Conservation (phyloP, 2,888 invertebrate genomes). For the Meteorus cinctellus region DNA sequence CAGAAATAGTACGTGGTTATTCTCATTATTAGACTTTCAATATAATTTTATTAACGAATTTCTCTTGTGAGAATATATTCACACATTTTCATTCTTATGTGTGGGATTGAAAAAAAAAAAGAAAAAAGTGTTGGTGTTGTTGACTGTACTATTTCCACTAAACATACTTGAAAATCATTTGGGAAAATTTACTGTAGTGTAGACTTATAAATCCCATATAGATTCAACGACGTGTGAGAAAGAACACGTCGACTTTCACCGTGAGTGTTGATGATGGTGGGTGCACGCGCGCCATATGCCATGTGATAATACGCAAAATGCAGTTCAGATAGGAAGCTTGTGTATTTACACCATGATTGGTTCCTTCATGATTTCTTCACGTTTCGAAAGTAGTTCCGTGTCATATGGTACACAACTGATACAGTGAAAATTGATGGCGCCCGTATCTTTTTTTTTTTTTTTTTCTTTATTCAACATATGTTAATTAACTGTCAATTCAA, state of each 20-base stretch:
- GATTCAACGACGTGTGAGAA: constrained; percentile 30
- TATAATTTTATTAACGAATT: constrained; percentile 61
- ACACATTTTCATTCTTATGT: constrained; percentile 2
- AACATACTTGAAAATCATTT: constrained; percentile 12
- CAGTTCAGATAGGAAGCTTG: constrained; percentile 31
- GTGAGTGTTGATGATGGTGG: neutral
- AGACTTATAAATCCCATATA: constrained; percentile 15
- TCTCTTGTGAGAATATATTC: constrained; percentile 59
- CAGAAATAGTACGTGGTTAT: neutral
- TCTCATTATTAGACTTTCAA: constrained; percentile 12
- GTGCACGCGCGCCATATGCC: neutral
- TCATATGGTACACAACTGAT: constrained; percentile 8
- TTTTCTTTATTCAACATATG: neutral
- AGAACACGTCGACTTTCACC: constrained; percentile 35
- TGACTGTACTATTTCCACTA: neutral
- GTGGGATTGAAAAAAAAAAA: constrained; percentile 8
- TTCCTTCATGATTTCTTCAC: constrained; percentile 34
- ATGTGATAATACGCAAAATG: constrained; percentile 37
- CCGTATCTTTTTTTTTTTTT: constrained; percentile 11
- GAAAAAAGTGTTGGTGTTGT: neutral
- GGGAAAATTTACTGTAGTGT: constrained; percentile 11
- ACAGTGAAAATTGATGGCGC: constrained; percentile 30
- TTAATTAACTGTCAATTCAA: constrained; percentile 5
- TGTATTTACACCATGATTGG: neutral
- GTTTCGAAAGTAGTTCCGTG: constrained; percentile 35